Percentiles rank a stretch among this genome's conserved stretches.
These are phyloP conservation scores for Cyrtodaria siliqua DNA, from an alignment of 2,888 invertebrate genomes.

Conservation along the genomic window DNA sequence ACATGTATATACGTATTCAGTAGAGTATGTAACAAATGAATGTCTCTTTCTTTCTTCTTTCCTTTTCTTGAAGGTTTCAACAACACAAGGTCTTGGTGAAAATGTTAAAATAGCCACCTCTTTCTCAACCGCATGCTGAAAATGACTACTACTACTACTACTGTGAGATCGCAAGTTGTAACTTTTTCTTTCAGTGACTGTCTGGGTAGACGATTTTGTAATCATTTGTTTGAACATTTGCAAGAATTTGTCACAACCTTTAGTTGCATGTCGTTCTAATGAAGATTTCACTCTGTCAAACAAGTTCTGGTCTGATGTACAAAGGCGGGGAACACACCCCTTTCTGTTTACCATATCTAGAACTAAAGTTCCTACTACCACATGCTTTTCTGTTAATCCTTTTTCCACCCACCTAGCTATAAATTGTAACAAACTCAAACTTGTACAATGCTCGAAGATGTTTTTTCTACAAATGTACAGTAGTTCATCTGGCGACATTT, in stretches of 20 bases:
- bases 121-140: constrained; percentile 1
- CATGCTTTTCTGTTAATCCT: constrained; percentile 42
- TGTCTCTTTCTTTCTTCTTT: neutral
- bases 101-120: constrained; percentile 46
- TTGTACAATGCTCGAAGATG: constrained; percentile 39
- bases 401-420: constrained; percentile 45
- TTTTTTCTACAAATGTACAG: constrained; percentile 30
- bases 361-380: constrained; percentile 32
- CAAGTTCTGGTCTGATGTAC: neutral
- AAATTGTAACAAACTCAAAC: constrained; percentile 41
- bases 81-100: constrained; percentile 44
- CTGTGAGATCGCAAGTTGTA: constrained; percentile 15
- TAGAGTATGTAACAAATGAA: neutral
- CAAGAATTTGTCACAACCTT: constrained; percentile 34
- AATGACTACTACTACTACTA: constrained; percentile 1
- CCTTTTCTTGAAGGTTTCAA: constrained; percentile 17
- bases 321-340: too few relatives aligned
- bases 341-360: constrained; percentile 22
- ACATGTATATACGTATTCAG: too few relatives aligned
- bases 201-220: constrained; percentile 5
- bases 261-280: constrained; percentile 9
- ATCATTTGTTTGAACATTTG: constrained; percentile 24
- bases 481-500: constrained; percentile 41
- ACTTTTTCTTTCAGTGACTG: constrained; percentile 7
- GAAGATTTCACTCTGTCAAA: neutral